Base-by-base conservation (phyloP, 2,888 invertebrate species). In the Aethes cnicana region DNA sequence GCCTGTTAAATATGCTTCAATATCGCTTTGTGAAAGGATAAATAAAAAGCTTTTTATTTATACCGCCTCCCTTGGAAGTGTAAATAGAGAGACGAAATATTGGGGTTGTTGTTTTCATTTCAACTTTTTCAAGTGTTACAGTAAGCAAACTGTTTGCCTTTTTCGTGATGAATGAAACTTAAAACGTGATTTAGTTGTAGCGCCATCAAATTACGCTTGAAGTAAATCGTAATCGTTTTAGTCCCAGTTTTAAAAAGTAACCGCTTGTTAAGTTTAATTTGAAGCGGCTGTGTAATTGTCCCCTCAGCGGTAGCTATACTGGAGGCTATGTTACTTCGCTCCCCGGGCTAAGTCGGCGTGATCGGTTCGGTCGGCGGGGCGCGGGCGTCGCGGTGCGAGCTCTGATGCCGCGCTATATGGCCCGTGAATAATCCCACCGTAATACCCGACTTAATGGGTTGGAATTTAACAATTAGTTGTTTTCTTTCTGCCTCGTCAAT, bases 401-500 rank as follows among this genome's bases (percentile, higher is more conserved):
- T 73, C 72, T 72, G 78, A 73, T 81, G 80, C 79, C 77, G 79
- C 75, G 80, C 71, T 85, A 84, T 84, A 88, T 89, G 84, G 81
- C 64, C 81, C 86, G 86, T 87, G 79, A 88, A 81, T 88, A 89
- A 87, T 86, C 83, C 81, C 66, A 72, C 80, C 81, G 77, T 86
- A 87, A 86, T 87, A 87, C 84, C 81, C 77, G 72, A 81, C 70
- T 81, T 84, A 87, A 88, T 89, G 86, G 84, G 68, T 81, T 76
- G 87, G 87, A 88, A 86, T 85, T 86, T 82, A 87, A 85, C 84
- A 87, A 89, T 86, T 86, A 86, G 82, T 84, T 85, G 81, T 83
- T 85, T 87, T 86, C 80, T 84, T 84, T 87, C 77, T 81, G 81
- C 82, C 73, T 81, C 81, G 81, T 75, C 83, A 80, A 78, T 81